These are phyloP conservation scores for Cichladusa arquata DNA, from an alignment of 2,113 vertebrate genomes.

Conservation along the genomic window DNA sequence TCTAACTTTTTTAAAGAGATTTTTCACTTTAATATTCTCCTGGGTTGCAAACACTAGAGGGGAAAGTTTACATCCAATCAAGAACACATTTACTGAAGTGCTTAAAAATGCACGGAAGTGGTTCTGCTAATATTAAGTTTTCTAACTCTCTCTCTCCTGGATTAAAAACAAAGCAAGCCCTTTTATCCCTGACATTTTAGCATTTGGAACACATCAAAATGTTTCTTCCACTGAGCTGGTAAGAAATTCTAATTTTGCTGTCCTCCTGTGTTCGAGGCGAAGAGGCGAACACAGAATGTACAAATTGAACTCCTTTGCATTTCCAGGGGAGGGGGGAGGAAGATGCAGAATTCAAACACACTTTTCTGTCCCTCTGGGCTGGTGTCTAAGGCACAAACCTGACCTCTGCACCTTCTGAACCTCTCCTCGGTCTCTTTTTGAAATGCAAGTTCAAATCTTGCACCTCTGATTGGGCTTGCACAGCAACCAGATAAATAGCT, in stretches of 20 bases:
- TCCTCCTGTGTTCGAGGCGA: background rate
- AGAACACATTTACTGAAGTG: conserved; percentile 36
- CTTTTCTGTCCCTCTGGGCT: background rate
- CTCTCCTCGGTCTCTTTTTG: fast-evolving
- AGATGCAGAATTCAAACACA: background rate
- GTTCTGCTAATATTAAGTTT: conserved; percentile 53
- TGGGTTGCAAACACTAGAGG: conserved; percentile 41
- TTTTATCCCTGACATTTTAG: conserved; percentile 46
- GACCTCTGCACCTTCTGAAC: background rate
- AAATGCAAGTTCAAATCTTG: background rate
- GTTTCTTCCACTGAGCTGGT: background rate
- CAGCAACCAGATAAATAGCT: background rate
- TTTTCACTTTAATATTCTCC: conserved; percentile 49
- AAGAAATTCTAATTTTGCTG: conserved; percentile 16
- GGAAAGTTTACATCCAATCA: conserved; percentile 57
- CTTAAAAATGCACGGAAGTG: conserved; percentile 37
- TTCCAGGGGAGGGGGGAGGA: background rate
- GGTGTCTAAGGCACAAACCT: background rate
- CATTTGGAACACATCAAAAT: conserved; percentile 35
- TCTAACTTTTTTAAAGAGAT: conserved; percentile 34
- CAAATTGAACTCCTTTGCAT: background rate
- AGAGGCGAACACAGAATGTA: background rate
- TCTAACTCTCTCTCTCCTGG: conserved; percentile 19
- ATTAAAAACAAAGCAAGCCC: conserved; percentile 42
- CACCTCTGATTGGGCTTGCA: background rate